These are phyloP conservation scores for Accipiter cooperii DNA, from an alignment of 2,113 vertebrate species.

Conservation along the genomic window DNA sequence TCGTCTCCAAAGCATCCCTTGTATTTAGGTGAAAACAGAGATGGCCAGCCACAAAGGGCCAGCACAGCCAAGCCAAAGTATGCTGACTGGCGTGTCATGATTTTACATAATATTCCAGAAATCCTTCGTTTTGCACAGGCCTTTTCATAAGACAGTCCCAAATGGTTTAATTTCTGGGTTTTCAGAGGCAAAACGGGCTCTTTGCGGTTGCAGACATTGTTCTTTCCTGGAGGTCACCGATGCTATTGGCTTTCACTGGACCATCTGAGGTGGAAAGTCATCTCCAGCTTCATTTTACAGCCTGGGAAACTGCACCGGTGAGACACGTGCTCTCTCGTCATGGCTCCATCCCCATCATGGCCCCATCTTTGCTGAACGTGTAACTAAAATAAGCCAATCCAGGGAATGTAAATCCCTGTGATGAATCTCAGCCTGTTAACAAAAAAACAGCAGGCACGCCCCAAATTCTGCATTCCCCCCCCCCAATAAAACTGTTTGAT, in stretches of 20 bases:
- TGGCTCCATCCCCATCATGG: neutral
- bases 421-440: neutral
- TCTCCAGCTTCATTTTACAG: neutral
- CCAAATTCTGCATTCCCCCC: neutral
- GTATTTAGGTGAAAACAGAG: neutral
- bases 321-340: neutral
- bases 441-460: neutral
- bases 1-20: neutral
- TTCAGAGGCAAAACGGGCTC: accelerated
- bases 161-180: neutral
- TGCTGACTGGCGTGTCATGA: accelerated
- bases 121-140: neutral
- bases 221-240: neutral
- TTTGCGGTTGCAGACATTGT: neutral
- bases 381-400: neutral
- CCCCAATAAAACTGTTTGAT: neutral
- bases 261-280: neutral
- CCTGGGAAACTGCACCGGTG: neutral
- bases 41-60: neutral
- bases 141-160: neutral
- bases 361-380: accelerated
- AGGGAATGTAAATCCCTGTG: neutral
- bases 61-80: neutral
- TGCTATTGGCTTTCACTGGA: neutral
- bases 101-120: neutral